Evolutionary conservation across 2,113 vertebrate species (phyloP), one percentile per base, ranked within the genome.

Genomic region (Heliornis fulica): DNA sequence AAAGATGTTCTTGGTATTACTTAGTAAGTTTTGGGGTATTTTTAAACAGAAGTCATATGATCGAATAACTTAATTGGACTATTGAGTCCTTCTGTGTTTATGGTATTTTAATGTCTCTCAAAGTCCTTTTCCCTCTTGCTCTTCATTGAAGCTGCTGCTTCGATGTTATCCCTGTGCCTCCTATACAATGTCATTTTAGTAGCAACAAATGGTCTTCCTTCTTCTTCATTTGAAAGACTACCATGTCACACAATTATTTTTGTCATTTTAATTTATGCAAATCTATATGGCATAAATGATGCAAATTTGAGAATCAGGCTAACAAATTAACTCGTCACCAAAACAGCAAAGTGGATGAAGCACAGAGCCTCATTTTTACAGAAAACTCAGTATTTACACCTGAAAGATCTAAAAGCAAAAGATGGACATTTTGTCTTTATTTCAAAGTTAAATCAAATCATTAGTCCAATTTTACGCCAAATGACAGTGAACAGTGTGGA

Each of bases 121-220:
- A 63, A 80, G 32, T 53, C 25, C 12, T 90, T 61, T 85, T 29
- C 20, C 22, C 18, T 15, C 25, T 50, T 0, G 2, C 63, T 41
- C 34, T 61, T 77, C 45, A 61, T 15, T 72, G 45, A 87, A 81
- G 18, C 15, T 83, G 17, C 61, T 56, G 69, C 3, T 61, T 74
- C 48, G 70, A 54, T 5, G 21, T 83, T 59, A 89, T 15, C 46
- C 53, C 59, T 46, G 29, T n/a, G 26, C 48, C 31, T 60, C 76
- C 40, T 43, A 6, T 2, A 45, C 0, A 0, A 54, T 11, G 13
- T 36, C 36, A 7, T 75, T 87, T 61, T 64, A 68, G 14, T n/a
- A 13, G 7, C 34, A 3, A 15, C 31, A 74, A 60, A 45, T 12
- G 17, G 9, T 68, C 31, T 32, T 78, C 34, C 32, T 70, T 79